Evolutionary conservation across 2,888 invertebrate species (phyloP), one percentile per base, ranked within the genome.

Genomic region (Bombylius major): DNA sequence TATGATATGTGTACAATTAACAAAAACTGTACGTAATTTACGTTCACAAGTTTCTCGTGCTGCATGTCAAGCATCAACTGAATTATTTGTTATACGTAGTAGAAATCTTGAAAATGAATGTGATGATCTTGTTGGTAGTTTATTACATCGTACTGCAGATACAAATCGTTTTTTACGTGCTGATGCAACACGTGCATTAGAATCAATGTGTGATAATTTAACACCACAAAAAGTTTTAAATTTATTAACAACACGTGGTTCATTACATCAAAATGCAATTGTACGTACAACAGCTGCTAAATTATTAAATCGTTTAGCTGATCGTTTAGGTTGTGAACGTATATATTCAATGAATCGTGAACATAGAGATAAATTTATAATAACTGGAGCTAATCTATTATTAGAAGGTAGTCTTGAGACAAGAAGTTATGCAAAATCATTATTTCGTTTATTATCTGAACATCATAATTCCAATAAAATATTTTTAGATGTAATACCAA

Each of bases 101-200:
- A 78, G 78, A 9, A 72, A 69, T 6, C 67, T 82, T 4, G 82
- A 82, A 47, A 75, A 89, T 76, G 95, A 96, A 73, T 76, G 93
- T 54, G 96, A 97, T 67, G 89, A 91, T 68, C 79, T 93, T 53
- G 86, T 86, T 1, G 82, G 80, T 32, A 85, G 89, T 11, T 75
- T 97, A 56, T 78, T 97, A 39, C 87, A 89, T 63, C 85, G 95
- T 59, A 88, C 91, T 52, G 93, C 94, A 0, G 97, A 98, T 68
- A 95, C 93, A 8, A 96, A 95, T 75, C 85, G 87, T 64, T 96
- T 98, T 70, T 80, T 98, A 53, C 80, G 95, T 32, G 88, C 88
- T 44, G 97, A 97, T 72, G 90, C 94, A 5, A 66, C 65, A 1
- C 78, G 80, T 11, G 89, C 95, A 1, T 73, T 98, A 47, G 87